Conservation (phyloP, 1,140 invertebrate genomes). For the Bradysia coprophila region DNA sequence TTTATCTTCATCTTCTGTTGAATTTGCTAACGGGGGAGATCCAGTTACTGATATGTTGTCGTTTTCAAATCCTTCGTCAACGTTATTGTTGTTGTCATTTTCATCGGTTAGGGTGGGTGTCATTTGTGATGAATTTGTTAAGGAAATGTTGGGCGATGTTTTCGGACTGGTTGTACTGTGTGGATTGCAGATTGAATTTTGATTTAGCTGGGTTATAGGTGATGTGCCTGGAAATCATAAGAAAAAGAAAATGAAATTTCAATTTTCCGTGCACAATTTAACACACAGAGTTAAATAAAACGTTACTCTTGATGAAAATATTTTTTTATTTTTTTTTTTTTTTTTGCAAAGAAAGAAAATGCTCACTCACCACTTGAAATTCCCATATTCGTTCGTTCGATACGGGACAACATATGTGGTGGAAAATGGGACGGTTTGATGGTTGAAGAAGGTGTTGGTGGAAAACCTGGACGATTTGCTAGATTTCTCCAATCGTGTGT, state of each 20-base stretch:
- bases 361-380: no score
- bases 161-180: constrained; percentile 47
- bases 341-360: no score
- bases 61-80: constrained; percentile 27
- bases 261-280: no score
- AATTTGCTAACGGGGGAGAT: constrained; percentile 23
- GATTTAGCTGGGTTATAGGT: constrained; percentile 11
- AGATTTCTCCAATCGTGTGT: constrained; percentile 38
- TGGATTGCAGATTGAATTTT: constrained; percentile 24
- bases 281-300: no score
- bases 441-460: constrained; percentile 30
- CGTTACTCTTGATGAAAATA: no score
- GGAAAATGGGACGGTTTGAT: constrained; percentile 36
- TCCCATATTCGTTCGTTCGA: no score
- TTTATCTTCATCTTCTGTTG: constrained; percentile 8
- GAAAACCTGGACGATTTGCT: constrained; percentile 31
- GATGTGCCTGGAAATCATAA: not conserved
- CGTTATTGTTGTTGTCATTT: constrained; percentile 17
- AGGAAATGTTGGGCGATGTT: constrained; percentile 20
- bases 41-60: constrained; percentile 49
- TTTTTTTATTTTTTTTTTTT: no score
- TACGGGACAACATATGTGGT: constrained; percentile 30
- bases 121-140: constrained; percentile 22
- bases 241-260: no score
- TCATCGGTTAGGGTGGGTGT: constrained; percentile 23